A percentile compares a stretch with the other conserved stretches of the same genome.
Evolutionary conservation across 2,888 invertebrate genomes (phyloP).

Genomic region (Drosophila vallismaia): DNA sequence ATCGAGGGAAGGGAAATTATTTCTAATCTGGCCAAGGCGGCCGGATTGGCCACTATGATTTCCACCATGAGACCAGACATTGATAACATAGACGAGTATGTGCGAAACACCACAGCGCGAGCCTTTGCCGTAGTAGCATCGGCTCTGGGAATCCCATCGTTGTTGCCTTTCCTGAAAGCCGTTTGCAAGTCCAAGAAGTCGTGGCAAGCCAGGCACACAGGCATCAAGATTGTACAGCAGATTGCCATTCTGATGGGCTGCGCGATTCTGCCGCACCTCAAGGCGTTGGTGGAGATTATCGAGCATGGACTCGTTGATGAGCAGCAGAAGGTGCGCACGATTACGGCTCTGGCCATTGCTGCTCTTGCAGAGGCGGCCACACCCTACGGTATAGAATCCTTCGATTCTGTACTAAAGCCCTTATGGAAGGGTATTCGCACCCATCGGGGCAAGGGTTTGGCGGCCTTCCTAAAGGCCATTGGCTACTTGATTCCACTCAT

Average conservation of each 20-base stretch:
- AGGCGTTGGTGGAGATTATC: conserved; percentile 99
- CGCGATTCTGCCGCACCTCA: conserved; percentile 98
- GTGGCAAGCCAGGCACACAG: conserved; percentile 99
- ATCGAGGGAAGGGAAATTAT: conserved; percentile 99
- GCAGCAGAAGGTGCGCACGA: conserved; percentile 98
- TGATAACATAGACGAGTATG: conserved; percentile 99
- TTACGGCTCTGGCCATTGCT: conserved; percentile 98
- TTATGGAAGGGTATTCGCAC: conserved; percentile 99
- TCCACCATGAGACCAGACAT: conserved; percentile 99
- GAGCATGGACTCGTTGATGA: conserved; percentile 99
- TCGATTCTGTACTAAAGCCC: conserved; percentile 99
- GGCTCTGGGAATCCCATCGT: conserved; percentile 97
- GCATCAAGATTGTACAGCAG: conserved; percentile 99
- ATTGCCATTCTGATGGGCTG: conserved; percentile 99
- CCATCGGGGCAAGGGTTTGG: conserved; percentile 95
- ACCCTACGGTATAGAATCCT: conserved; percentile 99
- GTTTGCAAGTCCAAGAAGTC: conserved; percentile 99
- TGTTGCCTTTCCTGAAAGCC: conserved; percentile 98
- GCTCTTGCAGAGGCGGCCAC: conserved; percentile 99
- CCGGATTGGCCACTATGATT: conserved; percentile 99
- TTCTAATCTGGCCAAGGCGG: conserved; percentile 99
- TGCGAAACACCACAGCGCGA: conserved; percentile 99
- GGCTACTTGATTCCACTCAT: conserved; percentile 99
- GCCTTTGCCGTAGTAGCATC: conserved; percentile 99
- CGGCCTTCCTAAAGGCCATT: conserved; percentile 99